Evolutionary conservation across 2,113 vertebrate species (phyloP).

Genomic region (Chlorocebus sabaeus): DNA sequence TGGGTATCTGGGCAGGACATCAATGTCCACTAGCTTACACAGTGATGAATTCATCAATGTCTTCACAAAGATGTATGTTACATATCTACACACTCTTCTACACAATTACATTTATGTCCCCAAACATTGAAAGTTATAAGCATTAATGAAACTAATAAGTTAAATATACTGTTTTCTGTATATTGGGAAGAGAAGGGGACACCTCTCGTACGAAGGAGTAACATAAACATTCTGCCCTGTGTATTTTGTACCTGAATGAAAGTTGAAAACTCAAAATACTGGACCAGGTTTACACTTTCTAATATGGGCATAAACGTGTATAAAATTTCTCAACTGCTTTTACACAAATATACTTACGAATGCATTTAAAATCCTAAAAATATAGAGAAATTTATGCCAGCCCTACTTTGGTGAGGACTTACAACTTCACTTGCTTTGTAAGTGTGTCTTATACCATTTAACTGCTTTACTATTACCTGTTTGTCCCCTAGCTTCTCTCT

Average conservation of each 20-base stretch:
- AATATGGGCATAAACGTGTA: neutral
- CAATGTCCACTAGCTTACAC: neutral
- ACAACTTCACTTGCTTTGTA: neutral
- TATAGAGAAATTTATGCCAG: neutral
- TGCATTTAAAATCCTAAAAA: slow-evolving; percentile 8
- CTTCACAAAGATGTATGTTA: neutral
- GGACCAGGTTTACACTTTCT: neutral
- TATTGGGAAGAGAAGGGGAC: accelerated
- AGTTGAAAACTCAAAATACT: neutral
- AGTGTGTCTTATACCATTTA: slow-evolving; percentile 39
- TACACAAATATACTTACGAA: neutral
- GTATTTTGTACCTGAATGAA: neutral
- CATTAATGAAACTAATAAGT: neutral
- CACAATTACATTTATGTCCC: neutral
- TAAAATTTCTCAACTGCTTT: slow-evolving; percentile 8
- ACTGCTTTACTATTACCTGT: slow-evolving; percentile 13
- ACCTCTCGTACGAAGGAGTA: neutral
- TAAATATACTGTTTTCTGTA: neutral
- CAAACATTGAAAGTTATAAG: neutral
- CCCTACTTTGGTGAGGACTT: neutral
- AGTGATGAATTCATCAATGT: neutral
- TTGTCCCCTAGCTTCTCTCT: slow-evolving; percentile 32
- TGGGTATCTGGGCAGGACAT: accelerated
- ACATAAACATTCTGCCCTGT: neutral
- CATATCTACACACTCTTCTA: neutral